Base-by-base conservation (phyloP, 2,888 invertebrate species). In the Acrocyrtus sp. region DNA sequence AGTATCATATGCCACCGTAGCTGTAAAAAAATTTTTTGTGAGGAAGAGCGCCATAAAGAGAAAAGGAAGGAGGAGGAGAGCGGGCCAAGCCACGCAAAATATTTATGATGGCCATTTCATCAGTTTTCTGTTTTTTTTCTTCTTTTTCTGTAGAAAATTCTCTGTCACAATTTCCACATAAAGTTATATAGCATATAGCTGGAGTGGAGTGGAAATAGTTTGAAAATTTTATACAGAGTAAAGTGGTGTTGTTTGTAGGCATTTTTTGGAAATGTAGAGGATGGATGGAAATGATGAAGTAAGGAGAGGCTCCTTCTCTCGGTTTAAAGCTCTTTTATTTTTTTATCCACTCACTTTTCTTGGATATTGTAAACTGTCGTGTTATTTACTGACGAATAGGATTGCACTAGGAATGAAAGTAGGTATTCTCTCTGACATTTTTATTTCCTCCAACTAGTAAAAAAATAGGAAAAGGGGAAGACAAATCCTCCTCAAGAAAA, bases 101-200 rank as follows among this genome's bases (percentile, higher is more conserved):
- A 75, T 75, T 75, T 75, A 75, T 75, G 75, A 67, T 68, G 75
- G 72, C 67, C 68, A 75, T 75, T 75, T 75, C 75, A 68, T 63
- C 65, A 65, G 70, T 24, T 70, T 47, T 66, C 41, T 56, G 24
- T 57, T 60, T 50, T 53, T 41, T 12, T 63, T 41, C 34, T 53
- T 54, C 47, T 41, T 26, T 22, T 24, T 29, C 47, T 51, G 6
- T 57, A 43, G 43, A 63, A 63, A 53, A 27, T 43, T 56, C 47
- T 24, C 60, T 53, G 58, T 58, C 58, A 65, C 65, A 65, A 39
- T 51, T 69, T 51, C n/a, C 43, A 50, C 62, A 17, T 60, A 39
- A n/a, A 34, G 34, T 12, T 34, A 17, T 45, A 45, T n/a, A n/a
- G n/a, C n/a, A n/a, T 34, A 34, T 34, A 34, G 12, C 34, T 8